Evolutionary conservation across 1,140 invertebrate genomes (phyloP).

Genomic region (Laupala kohalensis): DNA sequence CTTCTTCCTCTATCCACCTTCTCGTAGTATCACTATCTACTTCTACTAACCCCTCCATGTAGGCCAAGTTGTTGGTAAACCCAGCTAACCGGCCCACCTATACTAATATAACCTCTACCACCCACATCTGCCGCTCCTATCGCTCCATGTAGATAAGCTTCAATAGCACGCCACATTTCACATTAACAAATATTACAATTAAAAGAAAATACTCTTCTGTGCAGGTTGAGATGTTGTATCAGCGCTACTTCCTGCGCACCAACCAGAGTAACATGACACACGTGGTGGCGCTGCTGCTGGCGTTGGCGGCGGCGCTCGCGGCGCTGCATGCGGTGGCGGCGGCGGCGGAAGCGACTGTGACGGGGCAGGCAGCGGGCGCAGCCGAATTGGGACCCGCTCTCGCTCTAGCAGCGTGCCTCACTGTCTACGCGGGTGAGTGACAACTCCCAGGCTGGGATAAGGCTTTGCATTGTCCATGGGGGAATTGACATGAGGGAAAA

Average conservation of each 20-base stretch:
- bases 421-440: slow-evolving; percentile 26
- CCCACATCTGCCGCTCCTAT: no score
- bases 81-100: no score
- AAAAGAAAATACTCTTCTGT: not conserved
- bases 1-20: no score
- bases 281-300: slow-evolving; percentile 59
- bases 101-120: no score
- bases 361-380: slow-evolving; percentile 19
- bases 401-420: slow-evolving; percentile 25
- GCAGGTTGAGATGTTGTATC: slow-evolving; percentile 79
- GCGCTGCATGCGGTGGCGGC: slow-evolving; percentile 33
- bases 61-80: no score
- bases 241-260: slow-evolving; percentile 83
- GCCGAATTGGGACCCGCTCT: slow-evolving; percentile 25
- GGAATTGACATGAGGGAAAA: no score
- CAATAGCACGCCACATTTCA: no score
- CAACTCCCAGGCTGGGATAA: no score
- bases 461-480: no score
- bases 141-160: no score
- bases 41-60: no score
- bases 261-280: slow-evolving; percentile 83
- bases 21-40: no score
- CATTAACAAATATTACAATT: not conserved
- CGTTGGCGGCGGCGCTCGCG: slow-evolving; percentile 49
- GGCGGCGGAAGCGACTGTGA: slow-evolving; percentile 9